Evolutionary conservation across 2,113 vertebrate species (phyloP).

Genomic region (Elgaria multicarinata): DNA sequence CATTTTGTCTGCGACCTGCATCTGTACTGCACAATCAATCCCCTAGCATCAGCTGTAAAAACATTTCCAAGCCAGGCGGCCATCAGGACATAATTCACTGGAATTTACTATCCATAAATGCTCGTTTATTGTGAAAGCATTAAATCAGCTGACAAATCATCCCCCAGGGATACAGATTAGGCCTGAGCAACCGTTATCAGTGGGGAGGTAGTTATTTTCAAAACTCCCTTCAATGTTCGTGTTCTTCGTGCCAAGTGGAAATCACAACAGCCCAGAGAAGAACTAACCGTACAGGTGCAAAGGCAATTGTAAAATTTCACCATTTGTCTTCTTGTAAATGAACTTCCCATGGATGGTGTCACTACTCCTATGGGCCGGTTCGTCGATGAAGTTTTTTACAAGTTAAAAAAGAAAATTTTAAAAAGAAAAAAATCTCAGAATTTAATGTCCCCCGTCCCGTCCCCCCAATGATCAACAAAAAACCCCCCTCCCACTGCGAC

Average conservation of each 20-base stretch:
- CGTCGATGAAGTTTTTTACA: too few species aligned
- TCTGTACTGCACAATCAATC: background rate
- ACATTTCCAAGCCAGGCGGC: background rate
- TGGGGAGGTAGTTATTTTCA: constrained; percentile 59
- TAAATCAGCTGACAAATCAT: constrained; percentile 48
- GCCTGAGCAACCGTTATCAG: constrained; percentile 24
- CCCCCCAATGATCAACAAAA: too few species aligned
- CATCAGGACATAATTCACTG: constrained; percentile 18
- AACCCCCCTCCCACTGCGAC: too few species aligned
- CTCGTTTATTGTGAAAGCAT: constrained; percentile 48
- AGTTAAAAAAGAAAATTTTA: too few species aligned
- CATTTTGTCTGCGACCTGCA: background rate
- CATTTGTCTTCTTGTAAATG: background rate
- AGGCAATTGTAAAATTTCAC: constrained; percentile 31
- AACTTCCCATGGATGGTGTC: background rate
- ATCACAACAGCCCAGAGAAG: constrained; percentile 39
- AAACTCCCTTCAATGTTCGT: constrained; percentile 17
- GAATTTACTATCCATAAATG: constrained; percentile 59
- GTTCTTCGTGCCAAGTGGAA: constrained; percentile 38
- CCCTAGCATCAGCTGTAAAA: background rate
- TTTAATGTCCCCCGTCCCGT: too few species aligned
- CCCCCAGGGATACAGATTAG: constrained; percentile 49
- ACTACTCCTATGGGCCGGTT: too few species aligned
- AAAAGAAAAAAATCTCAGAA: too few species aligned
- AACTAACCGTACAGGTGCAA: constrained; percentile 31